Evolutionary conservation across 2,888 invertebrate species (phyloP), one percentile per base, ranked within the genome.

Genomic region (Congeria kusceri): DNA sequence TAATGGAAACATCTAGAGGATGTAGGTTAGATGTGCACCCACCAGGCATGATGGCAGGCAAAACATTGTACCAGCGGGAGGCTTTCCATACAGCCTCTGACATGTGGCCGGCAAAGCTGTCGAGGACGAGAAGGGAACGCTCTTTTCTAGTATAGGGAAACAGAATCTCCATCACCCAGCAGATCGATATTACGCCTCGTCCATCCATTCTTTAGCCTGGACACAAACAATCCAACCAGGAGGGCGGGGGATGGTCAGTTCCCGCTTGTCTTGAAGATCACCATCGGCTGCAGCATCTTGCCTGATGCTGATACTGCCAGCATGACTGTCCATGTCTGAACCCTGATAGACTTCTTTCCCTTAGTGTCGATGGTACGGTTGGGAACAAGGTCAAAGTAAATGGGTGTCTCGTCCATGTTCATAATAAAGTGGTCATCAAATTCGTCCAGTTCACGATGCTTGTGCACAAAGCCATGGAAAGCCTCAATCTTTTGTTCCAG

Each of bases 361-460:
- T 56, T 56, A 11, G 58, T 49, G 23, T 61, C 39, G 3, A 79
- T 58, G 0, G 70, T 74, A 29, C 25, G 32, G n/a, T 44, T 39
- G 7, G 74, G 81, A 15, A 74, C 62, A 20, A 81, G 13, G 20
- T 73, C 66, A 49, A 59, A 73, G 59, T 73, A 73, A 59, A 73
- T 25, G n/a, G 72, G 66, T 0, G 73, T 67, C 39, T 80, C 73
- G 29, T 80, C 77, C 77, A 80, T 80, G 39, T 80, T 76, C 0
- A 77, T 63, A 11, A 81, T 81, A n/a, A 57, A 39, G n/a, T 44
- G 27, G 29, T 76, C 65, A 7, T 81, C 74, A 20, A 77, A 81
- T 0, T 81, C 77, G 25, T 77, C 73, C 9, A 68, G 69, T 9
- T 28, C n/a, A 23, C 72, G 18, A 7, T 66, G 44, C 13, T 61